Percentiles rank a stretch among this genome's conserved stretches.
phyloP scores from a whole-genome alignment of 2,888 invertebrate species.

The Latrodectus hesperus region DNA sequence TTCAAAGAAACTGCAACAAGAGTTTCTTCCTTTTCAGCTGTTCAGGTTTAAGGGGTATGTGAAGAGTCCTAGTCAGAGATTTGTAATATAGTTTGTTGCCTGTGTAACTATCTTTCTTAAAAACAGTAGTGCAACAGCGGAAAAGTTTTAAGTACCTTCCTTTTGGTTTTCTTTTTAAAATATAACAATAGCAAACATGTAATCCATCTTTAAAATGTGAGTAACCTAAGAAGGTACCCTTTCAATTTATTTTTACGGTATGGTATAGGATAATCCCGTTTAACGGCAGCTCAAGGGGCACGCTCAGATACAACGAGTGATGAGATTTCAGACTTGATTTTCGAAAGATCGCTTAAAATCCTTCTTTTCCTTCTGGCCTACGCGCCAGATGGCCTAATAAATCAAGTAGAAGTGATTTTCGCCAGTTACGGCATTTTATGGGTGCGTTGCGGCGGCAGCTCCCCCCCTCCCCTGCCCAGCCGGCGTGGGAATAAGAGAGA shows the following conservation, averaged over 20 bases:
- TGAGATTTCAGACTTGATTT: slow-evolving; percentile 36
- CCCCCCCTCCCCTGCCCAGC: slow-evolving; percentile 38
- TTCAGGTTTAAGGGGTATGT: no score
- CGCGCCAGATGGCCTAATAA: slow-evolving; percentile 60
- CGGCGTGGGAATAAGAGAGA: slow-evolving; percentile 50
- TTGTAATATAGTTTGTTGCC: no score
- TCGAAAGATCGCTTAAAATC: slow-evolving; percentile 36
- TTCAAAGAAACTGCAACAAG: no score
- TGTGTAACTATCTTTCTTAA: no score
- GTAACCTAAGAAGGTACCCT: background rate
- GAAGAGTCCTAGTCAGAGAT: no score
- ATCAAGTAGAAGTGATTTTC: slow-evolving; percentile 62
- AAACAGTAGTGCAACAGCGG: no score
- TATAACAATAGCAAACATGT: no score
- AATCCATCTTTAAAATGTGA: no score
- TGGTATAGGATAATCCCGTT: background rate
- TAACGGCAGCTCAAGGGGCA: background rate
- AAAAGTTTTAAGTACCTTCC: no score
- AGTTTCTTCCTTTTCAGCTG: no score
- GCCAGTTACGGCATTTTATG: slow-evolving; percentile 64
- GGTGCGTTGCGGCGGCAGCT: slow-evolving; percentile 58
- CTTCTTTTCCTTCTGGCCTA: slow-evolving; percentile 50
- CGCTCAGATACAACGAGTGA: slow-evolving; percentile 21
- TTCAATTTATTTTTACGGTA: background rate
- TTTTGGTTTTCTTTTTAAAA: no score